These are phyloP conservation scores for Paradoxurus hermaphroditus DNA, from an alignment of 2,113 vertebrate species.

Conservation along the genomic window DNA sequence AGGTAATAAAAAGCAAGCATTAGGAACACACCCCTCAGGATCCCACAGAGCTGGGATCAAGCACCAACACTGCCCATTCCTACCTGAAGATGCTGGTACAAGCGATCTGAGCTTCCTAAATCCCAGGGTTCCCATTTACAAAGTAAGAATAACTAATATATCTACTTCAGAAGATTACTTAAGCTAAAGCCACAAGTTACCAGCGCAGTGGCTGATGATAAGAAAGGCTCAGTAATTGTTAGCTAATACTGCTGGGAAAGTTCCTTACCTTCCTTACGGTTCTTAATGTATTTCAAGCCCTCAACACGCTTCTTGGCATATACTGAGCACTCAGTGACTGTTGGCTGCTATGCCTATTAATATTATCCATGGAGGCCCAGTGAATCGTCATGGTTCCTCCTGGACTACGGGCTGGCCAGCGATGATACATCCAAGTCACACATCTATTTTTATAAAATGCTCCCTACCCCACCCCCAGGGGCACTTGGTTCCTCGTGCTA, in stretches of 20 bases:
- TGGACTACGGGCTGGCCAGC: background rate
- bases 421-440: background rate
- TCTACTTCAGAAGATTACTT: background rate
- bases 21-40: background rate
- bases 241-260: background rate
- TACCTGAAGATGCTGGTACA: background rate
- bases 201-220: background rate
- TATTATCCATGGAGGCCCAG: background rate
- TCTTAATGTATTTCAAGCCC: background rate
- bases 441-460: background rate
- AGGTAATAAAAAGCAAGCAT: background rate
- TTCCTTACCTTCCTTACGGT: background rate
- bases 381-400: background rate
- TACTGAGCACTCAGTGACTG: background rate
- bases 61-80: background rate
- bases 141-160: slow-evolving; percentile 38
- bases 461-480: background rate
- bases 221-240: background rate
- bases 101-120: background rate
- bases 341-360: background rate
- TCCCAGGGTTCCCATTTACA: background rate
- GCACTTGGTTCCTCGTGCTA: background rate
- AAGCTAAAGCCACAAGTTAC: slow-evolving; percentile 4
- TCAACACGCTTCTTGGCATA: no score
- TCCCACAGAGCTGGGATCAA: background rate